phyloP scores from a whole-genome alignment of 1,140 invertebrate species.

The Anthonomus grandis region DNA sequence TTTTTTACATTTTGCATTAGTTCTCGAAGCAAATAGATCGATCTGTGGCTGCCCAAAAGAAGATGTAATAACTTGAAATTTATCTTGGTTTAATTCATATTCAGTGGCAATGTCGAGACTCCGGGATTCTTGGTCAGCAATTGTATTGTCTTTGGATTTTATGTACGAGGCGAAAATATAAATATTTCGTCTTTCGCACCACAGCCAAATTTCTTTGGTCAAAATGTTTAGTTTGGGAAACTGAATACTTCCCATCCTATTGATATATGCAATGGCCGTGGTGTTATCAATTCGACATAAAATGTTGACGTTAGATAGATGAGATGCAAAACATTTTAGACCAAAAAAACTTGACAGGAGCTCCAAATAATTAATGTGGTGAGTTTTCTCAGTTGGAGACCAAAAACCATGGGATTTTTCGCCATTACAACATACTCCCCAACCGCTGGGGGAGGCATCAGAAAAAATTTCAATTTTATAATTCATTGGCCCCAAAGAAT shows the following conservation, averaged over 20 bases:
- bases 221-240: conserved; percentile 9
- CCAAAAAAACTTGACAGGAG: conserved; percentile 8
- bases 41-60: conserved; percentile 27
- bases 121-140: conserved; percentile 34
- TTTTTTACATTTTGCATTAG: conserved; percentile 33
- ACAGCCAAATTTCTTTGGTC: conserved; percentile 26
- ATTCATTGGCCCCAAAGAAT: conserved; percentile 9
- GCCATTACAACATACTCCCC: conserved; percentile 39
- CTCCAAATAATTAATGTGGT: conserved; percentile 20
- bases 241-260: conserved; percentile 17
- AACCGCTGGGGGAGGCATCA: conserved; percentile 43
- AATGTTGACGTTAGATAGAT: neutral
- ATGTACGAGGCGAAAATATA: conserved; percentile 29
- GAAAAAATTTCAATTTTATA: conserved; percentile 44
- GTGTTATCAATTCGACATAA: conserved; percentile 15
- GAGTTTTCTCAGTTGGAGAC: conserved; percentile 25
- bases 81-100: neutral
- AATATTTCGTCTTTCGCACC: conserved; percentile 30
- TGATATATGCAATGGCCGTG: conserved; percentile 23
- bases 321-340: conserved; percentile 13
- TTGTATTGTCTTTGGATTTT: conserved; percentile 31
- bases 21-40: conserved; percentile 35
- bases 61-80: conserved; percentile 22
- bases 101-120: conserved; percentile 9
- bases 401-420: conserved; percentile 34